Percentiles rank a stretch among this genome's conserved stretches.
These are phyloP conservation scores for Chaetura pelagica DNA, from an alignment of 2,113 vertebrate genomes.

Conservation along the genomic window DNA sequence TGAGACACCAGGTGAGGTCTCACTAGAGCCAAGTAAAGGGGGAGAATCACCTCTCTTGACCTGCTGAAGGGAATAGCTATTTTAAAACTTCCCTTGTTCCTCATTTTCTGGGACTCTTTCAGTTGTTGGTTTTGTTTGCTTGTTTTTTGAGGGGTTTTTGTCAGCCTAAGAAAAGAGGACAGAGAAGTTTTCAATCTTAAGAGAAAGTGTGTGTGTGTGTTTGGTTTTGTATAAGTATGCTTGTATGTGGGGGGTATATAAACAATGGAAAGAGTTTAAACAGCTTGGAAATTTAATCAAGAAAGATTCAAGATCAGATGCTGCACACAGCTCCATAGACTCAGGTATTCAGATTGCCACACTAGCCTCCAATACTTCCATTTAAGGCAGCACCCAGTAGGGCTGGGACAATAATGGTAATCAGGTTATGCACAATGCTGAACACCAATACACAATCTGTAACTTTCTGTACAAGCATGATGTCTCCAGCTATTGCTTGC, in stretches of 20 bases:
- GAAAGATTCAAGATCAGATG: neutral
- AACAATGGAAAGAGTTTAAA: neutral
- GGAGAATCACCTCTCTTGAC: no score
- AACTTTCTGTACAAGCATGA: neutral
- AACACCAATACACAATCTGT: neutral
- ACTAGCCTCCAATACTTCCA: neutral
- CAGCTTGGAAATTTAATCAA: neutral
- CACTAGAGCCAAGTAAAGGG: no score
- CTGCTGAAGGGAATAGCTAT: neutral
- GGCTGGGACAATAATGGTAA: neutral
- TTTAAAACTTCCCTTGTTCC: neutral
- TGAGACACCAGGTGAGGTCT: no score
- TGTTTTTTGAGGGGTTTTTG: neutral
- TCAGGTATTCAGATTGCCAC: neutral
- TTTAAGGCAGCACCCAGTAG: neutral
- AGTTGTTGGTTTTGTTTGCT: no score
- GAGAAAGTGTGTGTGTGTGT: neutral
- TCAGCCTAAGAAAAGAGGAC: neutral
- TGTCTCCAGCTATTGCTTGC: neutral
- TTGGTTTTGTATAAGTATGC: neutral
- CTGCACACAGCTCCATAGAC: neutral
- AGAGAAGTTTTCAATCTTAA: neutral
- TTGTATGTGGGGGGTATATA: neutral
- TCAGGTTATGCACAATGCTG: neutral
- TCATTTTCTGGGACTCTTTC: neutral